Evolutionary conservation across 92 coral and sea anemone genomes (phyloP), one percentile per base, ranked within the genome.

Genomic region (Diadumene lineata): DNA sequence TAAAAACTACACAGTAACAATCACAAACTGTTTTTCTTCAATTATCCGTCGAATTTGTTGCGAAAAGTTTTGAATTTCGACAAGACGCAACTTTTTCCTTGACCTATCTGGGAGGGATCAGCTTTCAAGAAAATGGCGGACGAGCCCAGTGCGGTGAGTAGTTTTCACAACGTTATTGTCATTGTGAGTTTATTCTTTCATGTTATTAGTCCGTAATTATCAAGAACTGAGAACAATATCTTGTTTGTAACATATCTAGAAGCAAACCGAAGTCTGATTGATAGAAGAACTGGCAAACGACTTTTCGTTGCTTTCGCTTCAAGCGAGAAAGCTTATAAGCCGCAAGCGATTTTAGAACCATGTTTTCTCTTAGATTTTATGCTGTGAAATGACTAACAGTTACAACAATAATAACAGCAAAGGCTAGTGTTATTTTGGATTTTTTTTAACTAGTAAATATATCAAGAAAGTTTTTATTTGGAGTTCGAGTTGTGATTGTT

Each of bases 91-190:
- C 11, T 31, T 9, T 72, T 43, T n/a, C 18, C 31, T 23, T 33
- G 38, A 33, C 34, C 33, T 21, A 56, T 43, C 84, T 84, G 79
- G 91, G 91, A 86, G 91, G 91, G 91, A 81, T 71, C 87, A 32
- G 58, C 43, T 22, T 43, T 25, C 29, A 29, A 83, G 58, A 86
- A 86, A 44, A 86, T 86, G 91, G 91, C 87, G 73, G 91, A 86
- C 65, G 57, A 76, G 64, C 19, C 46, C 23, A 76, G 50, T 69
- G 72, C 56, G 70, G 75, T 69, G 56, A 69, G 82, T n/a, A 50
- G 27, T 24, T 16, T 76, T 76, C 23, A 44, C 8, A 76, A 33
- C 18, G 24, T 31, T 44, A 22, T 66, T 50, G 60, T 64, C 17
- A 22, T 43, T 30, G 56, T 51, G 19, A 25, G 43, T 65, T 31